phyloP scores from a whole-genome alignment of 2,888 invertebrate genomes.

The Aphidoletes aphidimyza region DNA sequence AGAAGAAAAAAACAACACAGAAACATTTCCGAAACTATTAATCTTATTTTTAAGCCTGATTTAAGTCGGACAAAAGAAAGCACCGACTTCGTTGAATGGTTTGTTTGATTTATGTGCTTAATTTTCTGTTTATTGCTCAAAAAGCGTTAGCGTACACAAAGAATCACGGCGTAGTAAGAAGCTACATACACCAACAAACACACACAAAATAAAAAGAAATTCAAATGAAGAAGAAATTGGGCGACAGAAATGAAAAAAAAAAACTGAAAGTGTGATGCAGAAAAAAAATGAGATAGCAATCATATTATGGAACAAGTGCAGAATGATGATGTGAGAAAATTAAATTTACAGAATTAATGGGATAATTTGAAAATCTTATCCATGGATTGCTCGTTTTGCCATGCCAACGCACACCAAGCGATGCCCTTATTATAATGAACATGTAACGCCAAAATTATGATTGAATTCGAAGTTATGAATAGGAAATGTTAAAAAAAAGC shows the following conservation, averaged over 20 bases:
- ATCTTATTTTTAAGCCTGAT: constrained; percentile 26
- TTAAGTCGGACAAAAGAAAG: neutral
- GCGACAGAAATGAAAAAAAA: neutral
- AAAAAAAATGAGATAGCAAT: neutral
- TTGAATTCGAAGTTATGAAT: neutral
- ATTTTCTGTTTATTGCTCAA: constrained; percentile 26
- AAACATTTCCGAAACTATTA: constrained; percentile 8
- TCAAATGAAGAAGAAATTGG: neutral
- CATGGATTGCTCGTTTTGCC: neutral
- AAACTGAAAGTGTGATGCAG: too few species aligned
- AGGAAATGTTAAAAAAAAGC: neutral
- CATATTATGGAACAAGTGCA: neutral
- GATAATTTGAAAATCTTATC: neutral
- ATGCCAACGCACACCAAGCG: neutral
- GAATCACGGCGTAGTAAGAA: neutral
- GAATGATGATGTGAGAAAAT: constrained; percentile 22
- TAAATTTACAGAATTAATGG: constrained; percentile 36
- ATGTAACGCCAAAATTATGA: too few species aligned
- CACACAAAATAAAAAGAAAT: neutral
- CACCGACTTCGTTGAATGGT: neutral
- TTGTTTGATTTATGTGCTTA: neutral
- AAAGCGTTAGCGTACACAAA: neutral
- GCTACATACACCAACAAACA: neutral
- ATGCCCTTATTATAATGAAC: neutral
- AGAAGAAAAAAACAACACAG: too few species aligned